These are phyloP conservation scores for Leptinotarsa texana DNA, from an alignment of 1,140 invertebrate species.

Conservation along the genomic window DNA sequence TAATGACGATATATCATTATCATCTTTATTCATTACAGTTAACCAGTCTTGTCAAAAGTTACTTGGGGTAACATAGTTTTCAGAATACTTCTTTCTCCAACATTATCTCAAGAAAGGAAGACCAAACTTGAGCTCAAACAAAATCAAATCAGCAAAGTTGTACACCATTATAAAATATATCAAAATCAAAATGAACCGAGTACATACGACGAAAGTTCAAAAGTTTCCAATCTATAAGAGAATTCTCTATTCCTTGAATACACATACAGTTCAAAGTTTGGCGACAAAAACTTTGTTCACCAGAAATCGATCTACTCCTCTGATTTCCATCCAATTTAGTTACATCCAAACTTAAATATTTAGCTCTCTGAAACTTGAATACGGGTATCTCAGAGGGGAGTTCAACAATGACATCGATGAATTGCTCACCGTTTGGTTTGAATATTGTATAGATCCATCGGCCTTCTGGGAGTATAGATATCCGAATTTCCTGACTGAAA, in stretches of 20 bases:
- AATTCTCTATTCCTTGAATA: neutral
- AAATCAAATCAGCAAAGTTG: neutral
- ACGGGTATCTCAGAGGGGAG: neutral
- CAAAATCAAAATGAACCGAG: neutral
- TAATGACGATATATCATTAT: no score
- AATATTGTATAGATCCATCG: neutral
- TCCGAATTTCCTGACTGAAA: neutral
- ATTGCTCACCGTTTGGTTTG: neutral
- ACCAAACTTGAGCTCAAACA: neutral
- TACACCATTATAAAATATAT: constrained; percentile 8
- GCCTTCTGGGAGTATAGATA: neutral
- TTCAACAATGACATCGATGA: neutral
- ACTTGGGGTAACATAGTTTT: no score
- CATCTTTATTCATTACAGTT: no score
- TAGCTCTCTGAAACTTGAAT: neutral
- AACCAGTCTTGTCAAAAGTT: no score
- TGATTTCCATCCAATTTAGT: constrained; percentile 3
- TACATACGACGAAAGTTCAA: neutral
- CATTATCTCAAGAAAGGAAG: neutral
- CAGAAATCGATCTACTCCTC: neutral
- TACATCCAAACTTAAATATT: constrained; percentile 6
- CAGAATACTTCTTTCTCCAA: no score
- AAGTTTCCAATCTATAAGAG: neutral
- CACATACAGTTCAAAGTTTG: neutral
- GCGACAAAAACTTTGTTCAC: neutral